phyloP scores from a whole-genome alignment of 2,797 vertebrate species.

The Sus cebifrons region DNA sequence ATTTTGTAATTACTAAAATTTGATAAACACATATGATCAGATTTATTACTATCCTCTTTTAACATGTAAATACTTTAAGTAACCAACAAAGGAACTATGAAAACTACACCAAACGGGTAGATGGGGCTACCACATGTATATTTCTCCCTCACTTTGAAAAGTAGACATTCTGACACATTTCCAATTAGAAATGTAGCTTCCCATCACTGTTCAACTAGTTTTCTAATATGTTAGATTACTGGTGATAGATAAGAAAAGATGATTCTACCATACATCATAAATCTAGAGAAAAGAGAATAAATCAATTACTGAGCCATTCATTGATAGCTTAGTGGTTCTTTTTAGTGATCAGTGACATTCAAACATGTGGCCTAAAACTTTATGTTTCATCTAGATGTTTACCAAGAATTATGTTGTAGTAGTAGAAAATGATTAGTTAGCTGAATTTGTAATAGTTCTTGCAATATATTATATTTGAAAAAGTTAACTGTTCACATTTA shows the following conservation, averaged over 20 bases:
- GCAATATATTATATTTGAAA: conserved; percentile 37
- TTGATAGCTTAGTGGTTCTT: background rate
- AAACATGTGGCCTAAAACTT: conserved; percentile 45
- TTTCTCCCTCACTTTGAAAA: conserved; percentile 32
- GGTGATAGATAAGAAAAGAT: background rate
- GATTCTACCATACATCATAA: background rate
- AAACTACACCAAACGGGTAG: conserved; percentile 25
- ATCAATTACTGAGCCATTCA: background rate
- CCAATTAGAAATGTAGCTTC: background rate
- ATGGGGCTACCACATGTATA: background rate
- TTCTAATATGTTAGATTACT: background rate
- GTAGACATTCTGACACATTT: background rate
- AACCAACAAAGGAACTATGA: background rate
- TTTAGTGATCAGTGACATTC: background rate
- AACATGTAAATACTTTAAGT: background rate
- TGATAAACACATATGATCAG: conserved; percentile 23
- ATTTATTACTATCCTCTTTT: background rate
- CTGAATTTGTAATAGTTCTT: conserved; percentile 53
- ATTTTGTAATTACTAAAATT: conserved; percentile 41
- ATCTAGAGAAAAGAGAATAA: background rate
- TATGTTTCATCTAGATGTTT: conserved; percentile 26
- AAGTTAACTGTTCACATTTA: conserved; percentile 46
- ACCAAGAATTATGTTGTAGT: background rate
- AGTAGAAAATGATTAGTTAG: background rate
- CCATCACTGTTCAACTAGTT: background rate